These are phyloP conservation scores for Nasonovia ribisnigri DNA, from an alignment of 2,888 invertebrate genomes.

Conservation along the genomic window DNA sequence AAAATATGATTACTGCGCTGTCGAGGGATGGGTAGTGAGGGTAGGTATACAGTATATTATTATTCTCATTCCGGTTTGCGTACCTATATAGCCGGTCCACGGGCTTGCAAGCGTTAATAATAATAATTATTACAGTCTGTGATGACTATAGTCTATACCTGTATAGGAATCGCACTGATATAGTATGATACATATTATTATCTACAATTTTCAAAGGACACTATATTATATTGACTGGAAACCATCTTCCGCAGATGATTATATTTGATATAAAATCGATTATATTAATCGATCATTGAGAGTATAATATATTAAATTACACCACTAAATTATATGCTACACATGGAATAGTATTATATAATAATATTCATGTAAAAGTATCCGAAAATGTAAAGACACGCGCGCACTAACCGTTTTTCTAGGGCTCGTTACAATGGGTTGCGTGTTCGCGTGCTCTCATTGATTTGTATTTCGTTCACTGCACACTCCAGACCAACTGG, in stretches of 20 bases:
- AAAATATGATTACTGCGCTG: not conserved
- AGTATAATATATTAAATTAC: not conserved
- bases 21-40: not conserved
- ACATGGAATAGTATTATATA: not conserved
- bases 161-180: not conserved
- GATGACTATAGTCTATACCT: no score
- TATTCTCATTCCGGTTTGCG: not conserved
- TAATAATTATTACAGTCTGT: not conserved
- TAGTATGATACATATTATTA: not conserved
- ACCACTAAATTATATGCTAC: not conserved
- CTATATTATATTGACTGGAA: not conserved
- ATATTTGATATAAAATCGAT: not conserved
- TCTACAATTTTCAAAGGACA: not conserved
- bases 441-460: conserved; percentile 40
- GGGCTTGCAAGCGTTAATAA: not conserved
- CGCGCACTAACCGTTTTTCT: conserved; percentile 16
- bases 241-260: not conserved
- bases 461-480: not conserved
- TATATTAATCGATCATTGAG: not conserved
- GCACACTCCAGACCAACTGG: not conserved
- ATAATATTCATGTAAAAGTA: not conserved
- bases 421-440: conserved; percentile 22
- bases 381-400: not conserved
- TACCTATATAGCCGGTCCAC: not conserved
- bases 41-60: not conserved